Percentiles rank a stretch among this genome's conserved stretches.
Conservation (phyloP, 2,113 vertebrate genomes). For the Taxidea taxus region DNA sequence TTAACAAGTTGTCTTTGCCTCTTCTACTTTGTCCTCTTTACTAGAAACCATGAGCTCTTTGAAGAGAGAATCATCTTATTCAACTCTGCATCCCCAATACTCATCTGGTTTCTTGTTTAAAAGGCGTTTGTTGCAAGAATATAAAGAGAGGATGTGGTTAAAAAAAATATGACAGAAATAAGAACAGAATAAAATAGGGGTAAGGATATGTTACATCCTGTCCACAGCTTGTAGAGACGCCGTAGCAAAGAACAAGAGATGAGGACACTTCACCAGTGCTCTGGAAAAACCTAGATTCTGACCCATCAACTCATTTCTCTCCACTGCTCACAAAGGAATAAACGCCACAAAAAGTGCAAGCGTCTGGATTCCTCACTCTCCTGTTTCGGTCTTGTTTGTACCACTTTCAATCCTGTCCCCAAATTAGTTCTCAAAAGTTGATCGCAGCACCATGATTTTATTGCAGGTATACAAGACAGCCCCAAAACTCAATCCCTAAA, state of each 20-base stretch:
- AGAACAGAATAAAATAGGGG: neutral
- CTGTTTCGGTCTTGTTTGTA: neutral
- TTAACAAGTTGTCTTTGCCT: neutral
- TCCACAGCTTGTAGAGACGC: neutral
- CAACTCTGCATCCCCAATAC: neutral
- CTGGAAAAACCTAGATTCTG: slow-evolving; percentile 12
- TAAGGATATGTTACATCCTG: neutral
- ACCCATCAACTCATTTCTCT: neutral
- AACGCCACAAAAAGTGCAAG: neutral
- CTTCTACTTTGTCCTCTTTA: neutral
- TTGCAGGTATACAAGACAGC: neutral
- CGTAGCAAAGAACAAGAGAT: neutral
- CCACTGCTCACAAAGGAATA: neutral
- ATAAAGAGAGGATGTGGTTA: neutral
- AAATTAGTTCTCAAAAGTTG: neutral
- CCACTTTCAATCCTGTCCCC: neutral
- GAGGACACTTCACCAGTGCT: neutral
- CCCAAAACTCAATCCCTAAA: neutral
- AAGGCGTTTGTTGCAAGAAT: neutral
- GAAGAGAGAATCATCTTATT: neutral
- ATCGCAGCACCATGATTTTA: neutral
- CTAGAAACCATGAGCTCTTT: neutral
- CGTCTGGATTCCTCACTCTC: neutral
- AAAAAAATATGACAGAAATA: neutral
- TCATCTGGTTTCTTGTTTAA: slow-evolving; percentile 13